A percentile compares a stretch with the other conserved stretches of the same genome.
Conservation (phyloP, 2,888 invertebrate species). For the Microdon myrmicae region DNA sequence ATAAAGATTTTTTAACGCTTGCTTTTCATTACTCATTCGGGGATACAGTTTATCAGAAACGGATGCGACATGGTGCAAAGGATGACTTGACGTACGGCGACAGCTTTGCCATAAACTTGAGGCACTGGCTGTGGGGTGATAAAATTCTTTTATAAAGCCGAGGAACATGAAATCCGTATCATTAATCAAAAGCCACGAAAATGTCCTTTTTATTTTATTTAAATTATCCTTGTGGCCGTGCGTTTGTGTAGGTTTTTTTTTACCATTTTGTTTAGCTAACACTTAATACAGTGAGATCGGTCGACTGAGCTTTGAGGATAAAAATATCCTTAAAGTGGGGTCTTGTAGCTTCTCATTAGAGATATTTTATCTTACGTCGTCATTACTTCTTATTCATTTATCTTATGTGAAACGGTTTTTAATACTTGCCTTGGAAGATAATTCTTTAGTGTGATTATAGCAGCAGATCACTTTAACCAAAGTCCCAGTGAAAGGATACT, state of each 20-base stretch:
- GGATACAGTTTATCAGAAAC: constrained; percentile 37
- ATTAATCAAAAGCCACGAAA: constrained; percentile 48
- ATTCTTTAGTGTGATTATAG: too few species aligned
- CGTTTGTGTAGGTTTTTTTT: not conserved
- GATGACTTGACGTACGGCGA: constrained; percentile 11
- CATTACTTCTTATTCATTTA: too few species aligned
- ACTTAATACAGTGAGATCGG: constrained; percentile 20
- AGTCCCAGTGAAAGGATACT: too few species aligned
- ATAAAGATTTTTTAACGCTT: constrained; percentile 41
- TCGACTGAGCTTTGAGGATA: constrained; percentile 25
- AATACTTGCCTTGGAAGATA: too few species aligned
- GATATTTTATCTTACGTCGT: too few species aligned
- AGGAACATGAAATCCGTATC: constrained; percentile 38
- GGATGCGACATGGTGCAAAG: not conserved
- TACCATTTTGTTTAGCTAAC: constrained; percentile 16
- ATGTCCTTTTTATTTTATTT: constrained; percentile 41
- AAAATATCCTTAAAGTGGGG: constrained; percentile 37
- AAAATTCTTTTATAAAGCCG: constrained; percentile 21
- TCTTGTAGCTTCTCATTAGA: too few species aligned
- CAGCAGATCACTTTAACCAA: too few species aligned
- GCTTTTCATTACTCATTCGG: constrained; percentile 46
- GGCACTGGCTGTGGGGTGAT: constrained; percentile 5
- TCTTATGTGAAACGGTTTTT: too few species aligned
- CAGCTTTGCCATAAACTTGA: constrained; percentile 24
- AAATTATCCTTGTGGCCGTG: constrained; percentile 20